These are phyloP conservation scores for Trissoscelio sp. DNA, from an alignment of 2,888 invertebrate genomes.

Conservation along the genomic window DNA sequence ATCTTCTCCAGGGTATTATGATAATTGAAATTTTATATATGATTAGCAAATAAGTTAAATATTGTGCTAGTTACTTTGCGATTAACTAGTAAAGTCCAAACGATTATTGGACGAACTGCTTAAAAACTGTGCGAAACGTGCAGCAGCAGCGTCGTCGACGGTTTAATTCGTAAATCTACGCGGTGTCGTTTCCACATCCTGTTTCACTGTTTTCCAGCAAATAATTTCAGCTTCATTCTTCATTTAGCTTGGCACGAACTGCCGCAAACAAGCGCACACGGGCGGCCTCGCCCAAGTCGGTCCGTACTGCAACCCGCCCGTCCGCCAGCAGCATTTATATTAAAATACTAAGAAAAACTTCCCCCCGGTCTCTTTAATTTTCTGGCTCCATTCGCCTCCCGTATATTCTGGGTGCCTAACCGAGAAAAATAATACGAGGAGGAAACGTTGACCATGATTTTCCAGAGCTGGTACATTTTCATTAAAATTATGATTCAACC, in stretches of 20 bases:
- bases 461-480: constrained; percentile 77
- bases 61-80: no score
- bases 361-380: constrained; percentile 83
- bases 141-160: constrained; percentile 71
- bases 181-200: constrained; percentile 83
- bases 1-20: no score
- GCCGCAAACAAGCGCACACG: constrained; percentile 82
- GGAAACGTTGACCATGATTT: constrained; percentile 84
- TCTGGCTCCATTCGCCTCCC: constrained; percentile 83
- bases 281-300: constrained; percentile 72
- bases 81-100: constrained; percentile 12
- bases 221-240: constrained; percentile 84
- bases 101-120: constrained; percentile 45
- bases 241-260: constrained; percentile 84
- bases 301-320: constrained; percentile 67
- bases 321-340: constrained; percentile 82
- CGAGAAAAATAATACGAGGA: constrained; percentile 82
- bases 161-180: constrained; percentile 83
- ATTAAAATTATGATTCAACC: constrained; percentile 71
- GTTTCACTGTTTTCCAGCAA: constrained; percentile 83
- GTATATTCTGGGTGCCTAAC: constrained; percentile 79
- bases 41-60: no score
- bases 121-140: constrained; percentile 65
- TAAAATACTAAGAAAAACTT: constrained; percentile 84
- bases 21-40: no score